Conservation (phyloP, 2,797 vertebrate genomes). For the Dermochelys coriacea region DNA sequence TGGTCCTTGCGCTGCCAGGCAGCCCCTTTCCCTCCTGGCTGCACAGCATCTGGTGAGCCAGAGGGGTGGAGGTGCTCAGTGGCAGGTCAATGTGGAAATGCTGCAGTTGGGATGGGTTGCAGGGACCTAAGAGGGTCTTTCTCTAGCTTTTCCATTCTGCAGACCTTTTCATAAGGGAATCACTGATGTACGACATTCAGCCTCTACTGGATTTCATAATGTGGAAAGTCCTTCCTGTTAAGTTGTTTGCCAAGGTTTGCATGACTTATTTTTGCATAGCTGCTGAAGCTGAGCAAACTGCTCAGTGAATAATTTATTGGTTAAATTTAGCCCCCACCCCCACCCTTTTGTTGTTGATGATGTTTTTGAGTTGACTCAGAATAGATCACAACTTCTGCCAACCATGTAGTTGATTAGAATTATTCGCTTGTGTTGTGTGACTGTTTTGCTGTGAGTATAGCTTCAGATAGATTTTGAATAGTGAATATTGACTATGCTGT, state of each 20-base stretch:
- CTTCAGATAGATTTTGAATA: neutral
- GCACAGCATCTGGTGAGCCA: neutral
- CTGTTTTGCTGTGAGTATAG: too few species aligned
- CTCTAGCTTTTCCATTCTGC: too few species aligned
- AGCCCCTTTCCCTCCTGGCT: neutral
- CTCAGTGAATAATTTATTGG: neutral
- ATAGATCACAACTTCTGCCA: neutral
- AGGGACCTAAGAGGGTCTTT: neutral
- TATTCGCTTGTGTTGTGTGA: neutral
- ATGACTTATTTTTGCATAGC: neutral
- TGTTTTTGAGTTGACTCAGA: neutral
- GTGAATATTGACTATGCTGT: neutral
- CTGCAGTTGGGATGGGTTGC: neutral
- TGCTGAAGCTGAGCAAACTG: neutral
- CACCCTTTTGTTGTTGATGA: neutral
- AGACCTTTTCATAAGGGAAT: too few species aligned
- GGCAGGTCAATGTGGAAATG: neutral
- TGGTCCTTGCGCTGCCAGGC: too few species aligned
- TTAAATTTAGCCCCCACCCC: neutral
- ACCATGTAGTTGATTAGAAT: neutral
- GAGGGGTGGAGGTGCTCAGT: neutral
- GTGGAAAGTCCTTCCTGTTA: neutral
- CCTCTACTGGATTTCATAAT: neutral
- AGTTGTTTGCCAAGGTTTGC: neutral
- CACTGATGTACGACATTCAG: neutral